phyloP scores from a whole-genome alignment of 37 sponge, comb jelly and placozoan genomes.

The Chondrilla cf. caribensis region DNA sequence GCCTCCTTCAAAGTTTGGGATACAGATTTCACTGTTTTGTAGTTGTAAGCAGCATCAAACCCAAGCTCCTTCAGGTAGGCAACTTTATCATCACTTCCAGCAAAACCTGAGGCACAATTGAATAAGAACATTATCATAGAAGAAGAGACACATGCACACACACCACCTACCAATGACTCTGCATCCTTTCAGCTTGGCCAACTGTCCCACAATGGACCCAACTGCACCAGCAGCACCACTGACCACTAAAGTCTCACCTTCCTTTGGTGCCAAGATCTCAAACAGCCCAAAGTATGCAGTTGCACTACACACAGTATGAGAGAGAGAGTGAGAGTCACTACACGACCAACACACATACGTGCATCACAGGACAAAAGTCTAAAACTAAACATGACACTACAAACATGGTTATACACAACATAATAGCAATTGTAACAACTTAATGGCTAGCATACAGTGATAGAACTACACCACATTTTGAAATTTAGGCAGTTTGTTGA shows the following conservation, averaged over 20 bases:
- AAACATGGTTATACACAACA: too few species aligned
- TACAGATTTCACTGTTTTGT: constrained; percentile 75
- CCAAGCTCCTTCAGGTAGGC: constrained; percentile 35
- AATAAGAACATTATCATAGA: background rate
- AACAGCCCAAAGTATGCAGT: constrained; percentile 87
- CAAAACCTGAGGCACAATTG: constrained; percentile 45
- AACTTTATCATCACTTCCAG: constrained; percentile 84
- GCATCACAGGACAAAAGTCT: too few species aligned
- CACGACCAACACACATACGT: too few species aligned
- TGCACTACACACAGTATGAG: constrained; percentile 30
- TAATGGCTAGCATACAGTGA: too few species aligned
- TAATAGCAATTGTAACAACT: too few species aligned
- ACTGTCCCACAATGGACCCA: constrained; percentile 72
- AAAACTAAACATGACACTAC: too few species aligned
- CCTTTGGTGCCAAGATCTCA: constrained; percentile 63
- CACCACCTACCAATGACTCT: constrained; percentile 63
- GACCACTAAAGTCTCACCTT: constrained; percentile 83
- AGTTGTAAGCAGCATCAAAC: constrained; percentile 91
- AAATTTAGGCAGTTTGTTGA: background rate
- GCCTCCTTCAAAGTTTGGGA: constrained; percentile 56
- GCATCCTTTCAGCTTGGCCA: constrained; percentile 87
- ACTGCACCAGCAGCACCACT: constrained; percentile 92
- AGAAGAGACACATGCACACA: background rate
- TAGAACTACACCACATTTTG: too few species aligned
- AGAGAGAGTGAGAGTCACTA: too few species aligned